Conservation (phyloP, 2,797 vertebrate genomes). For the Calcarius lapponicus region DNA sequence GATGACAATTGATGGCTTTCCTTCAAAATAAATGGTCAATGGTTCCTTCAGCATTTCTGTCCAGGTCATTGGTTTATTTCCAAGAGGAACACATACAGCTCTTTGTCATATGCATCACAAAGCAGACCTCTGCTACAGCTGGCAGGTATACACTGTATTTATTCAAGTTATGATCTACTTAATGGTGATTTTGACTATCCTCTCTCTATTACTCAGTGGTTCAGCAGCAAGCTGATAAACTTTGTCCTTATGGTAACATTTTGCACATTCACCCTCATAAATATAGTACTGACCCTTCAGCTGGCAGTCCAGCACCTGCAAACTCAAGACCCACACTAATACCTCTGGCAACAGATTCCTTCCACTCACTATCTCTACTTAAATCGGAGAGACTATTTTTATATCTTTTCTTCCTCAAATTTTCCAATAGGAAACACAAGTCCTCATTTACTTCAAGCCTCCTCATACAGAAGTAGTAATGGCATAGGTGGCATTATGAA, state of each 20-base stretch:
- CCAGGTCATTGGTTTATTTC: not conserved
- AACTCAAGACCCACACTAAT: not conserved
- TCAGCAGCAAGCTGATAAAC: not conserved
- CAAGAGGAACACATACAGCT: not conserved
- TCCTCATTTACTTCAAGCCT: not conserved
- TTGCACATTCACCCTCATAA: not conserved
- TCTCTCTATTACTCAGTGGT: not conserved
- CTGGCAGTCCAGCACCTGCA: not conserved
- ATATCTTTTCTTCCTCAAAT: not conserved
- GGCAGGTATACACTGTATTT: not conserved
- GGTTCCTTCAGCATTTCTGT: not conserved
- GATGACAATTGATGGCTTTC: not conserved
- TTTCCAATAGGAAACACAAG: not conserved
- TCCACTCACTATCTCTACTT: not conserved
- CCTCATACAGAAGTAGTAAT: not conserved
- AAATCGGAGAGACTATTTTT: not conserved
- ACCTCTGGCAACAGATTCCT: not conserved
- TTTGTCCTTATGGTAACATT: not conserved
- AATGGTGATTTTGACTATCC: not conserved
- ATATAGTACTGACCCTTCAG: not conserved
- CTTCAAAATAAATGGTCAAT: not conserved
- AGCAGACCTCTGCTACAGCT: not conserved
- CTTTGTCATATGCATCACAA: not conserved
- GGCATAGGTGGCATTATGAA: not conserved
- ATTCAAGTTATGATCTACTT: not conserved